These are phyloP conservation scores for Scaeva pyrastri DNA, from an alignment of 2,888 invertebrate species.

Conservation along the genomic window DNA sequence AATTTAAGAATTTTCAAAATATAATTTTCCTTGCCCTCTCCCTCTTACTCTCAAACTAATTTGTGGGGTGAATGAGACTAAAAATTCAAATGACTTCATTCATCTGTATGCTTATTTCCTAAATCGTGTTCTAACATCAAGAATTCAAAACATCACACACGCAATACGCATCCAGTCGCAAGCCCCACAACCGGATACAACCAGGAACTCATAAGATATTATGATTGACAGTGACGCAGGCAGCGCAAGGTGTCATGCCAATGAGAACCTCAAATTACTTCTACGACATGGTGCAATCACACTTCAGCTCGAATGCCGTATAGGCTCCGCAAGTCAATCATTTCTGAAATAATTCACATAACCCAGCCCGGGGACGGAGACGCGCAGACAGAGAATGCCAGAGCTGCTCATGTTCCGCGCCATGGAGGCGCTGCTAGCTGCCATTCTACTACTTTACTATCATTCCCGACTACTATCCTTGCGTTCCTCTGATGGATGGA, in stretches of 20 bases:
- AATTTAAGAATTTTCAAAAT: no score
- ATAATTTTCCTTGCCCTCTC: no score
- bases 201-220: not conserved
- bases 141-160: not conserved
- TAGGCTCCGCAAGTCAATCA: slow-evolving; percentile 34
- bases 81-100: not conserved
- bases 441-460: not conserved
- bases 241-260: slow-evolving; percentile 4
- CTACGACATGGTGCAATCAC: slow-evolving; percentile 35
- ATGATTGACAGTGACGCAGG: slow-evolving; percentile 30
- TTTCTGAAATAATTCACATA: slow-evolving; percentile 31
- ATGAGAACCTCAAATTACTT: slow-evolving; percentile 41
- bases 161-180: not conserved
- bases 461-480: not conserved
- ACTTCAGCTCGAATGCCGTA: slow-evolving; percentile 31
- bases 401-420: not conserved
- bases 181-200: not conserved
- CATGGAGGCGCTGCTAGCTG: not conserved
- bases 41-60: no score
- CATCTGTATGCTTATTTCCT: not conserved
- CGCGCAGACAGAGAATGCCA: no score
- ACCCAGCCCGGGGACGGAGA: no score
- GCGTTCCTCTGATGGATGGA: slow-evolving; percentile 22
- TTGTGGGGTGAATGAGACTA: no score
- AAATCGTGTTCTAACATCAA: slow-evolving; percentile 3